Evolutionary conservation across 2,888 invertebrate species (phyloP), one percentile per base, ranked within the genome.

Genomic region (Loripinus fragilis): DNA sequence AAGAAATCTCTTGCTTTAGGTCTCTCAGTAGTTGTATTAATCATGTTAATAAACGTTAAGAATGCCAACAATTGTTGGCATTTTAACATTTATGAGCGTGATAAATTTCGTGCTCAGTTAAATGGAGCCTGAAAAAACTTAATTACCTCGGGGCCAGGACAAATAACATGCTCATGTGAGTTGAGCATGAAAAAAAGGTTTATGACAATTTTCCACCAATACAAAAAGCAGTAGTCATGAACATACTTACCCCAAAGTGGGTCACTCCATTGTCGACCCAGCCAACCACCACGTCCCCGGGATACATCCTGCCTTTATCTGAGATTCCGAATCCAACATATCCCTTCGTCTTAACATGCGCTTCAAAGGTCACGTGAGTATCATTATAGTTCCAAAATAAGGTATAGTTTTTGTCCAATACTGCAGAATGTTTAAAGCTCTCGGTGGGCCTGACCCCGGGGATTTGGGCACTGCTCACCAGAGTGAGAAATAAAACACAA

Each of bases 241-340:
- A n/a, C 5, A 17, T 33, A 33, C 60, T 55, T 72, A 87, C 87
- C 81, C 78, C 68, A 60, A 89, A 85, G 52, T 85, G 78, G 5
- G 81, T 69, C 55, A 71, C 67, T n/a, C 87, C 87, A 60, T 88
- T 76, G 25, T 85, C 80, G 8, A 98, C 96, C 97, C 97, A 97
- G 79, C 97, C 97, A 92, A 97, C 96, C 87, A 97, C 96, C 94
- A 98, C 96, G 95, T 98, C 98, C 79, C 97, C 96, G 68, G 96
- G 96, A 91, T 95, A 95, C 95, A 96, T 96, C 87, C 96, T 95
- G 84, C 97, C 96, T 92, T 96, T 96, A 75, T 95, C 95, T 87
- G 97, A 97, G 94, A 98, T 97, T 80, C 97, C 98, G 90, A 98
- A 95, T 60, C 97, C 97, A 85, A 98, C 96, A 94, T 97, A 97